A percentile compares a stretch with the other conserved stretches of the same genome.
Evolutionary conservation across 2,113 vertebrate species (phyloP).

Genomic region (Clarias batrachus): DNA sequence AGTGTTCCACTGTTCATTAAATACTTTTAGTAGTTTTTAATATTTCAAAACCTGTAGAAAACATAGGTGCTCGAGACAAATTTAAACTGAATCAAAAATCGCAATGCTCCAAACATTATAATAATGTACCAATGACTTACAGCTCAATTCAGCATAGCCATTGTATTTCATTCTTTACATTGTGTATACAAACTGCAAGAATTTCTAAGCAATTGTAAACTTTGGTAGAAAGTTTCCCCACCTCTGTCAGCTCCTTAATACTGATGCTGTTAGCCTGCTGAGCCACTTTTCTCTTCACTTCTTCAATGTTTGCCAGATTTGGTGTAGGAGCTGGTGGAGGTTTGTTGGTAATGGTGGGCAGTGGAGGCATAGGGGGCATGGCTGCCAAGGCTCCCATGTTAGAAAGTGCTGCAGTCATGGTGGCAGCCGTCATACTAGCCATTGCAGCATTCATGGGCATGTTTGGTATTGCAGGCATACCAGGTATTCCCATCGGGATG

Average conservation of each 20-base stretch:
- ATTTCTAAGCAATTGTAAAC: too few relatives aligned
- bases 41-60: too few relatives aligned
- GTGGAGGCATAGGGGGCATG: conserved; percentile 75
- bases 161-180: neutral
- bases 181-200: too few relatives aligned
- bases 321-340: conserved; percentile 72
- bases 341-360: conserved; percentile 78
- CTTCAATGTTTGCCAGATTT: conserved; percentile 76
- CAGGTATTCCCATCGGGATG: conserved; percentile 62
- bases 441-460: conserved; percentile 77
- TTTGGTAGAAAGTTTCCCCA: conserved; percentile 60
- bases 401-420: conserved; percentile 77
- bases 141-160: too few relatives aligned
- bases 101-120: too few relatives aligned
- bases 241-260: conserved; percentile 97
- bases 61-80: too few relatives aligned
- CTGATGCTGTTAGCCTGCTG: conserved; percentile 94
- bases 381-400: conserved; percentile 78
- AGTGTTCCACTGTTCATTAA: too few relatives aligned
- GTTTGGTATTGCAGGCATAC: conserved; percentile 74
- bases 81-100: too few relatives aligned
- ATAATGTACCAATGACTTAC: too few relatives aligned
- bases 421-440: conserved; percentile 79
- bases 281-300: conserved; percentile 87
- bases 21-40: too few relatives aligned